Base-by-base conservation (phyloP, 2,113 vertebrate genomes). In the Choloepus hoffmanni region DNA sequence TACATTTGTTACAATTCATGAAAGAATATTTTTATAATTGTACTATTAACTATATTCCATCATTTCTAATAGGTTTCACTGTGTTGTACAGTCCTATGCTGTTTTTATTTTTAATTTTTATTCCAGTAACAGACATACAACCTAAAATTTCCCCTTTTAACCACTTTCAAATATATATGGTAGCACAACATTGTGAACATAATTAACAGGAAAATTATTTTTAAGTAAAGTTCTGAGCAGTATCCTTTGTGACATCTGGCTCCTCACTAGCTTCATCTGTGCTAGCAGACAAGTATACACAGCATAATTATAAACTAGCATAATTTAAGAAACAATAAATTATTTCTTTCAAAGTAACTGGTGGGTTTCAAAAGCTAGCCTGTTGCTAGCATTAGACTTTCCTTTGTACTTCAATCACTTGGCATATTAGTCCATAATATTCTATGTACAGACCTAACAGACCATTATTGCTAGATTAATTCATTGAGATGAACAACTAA, bases 381-480 rank as follows among this genome's bases (percentile, higher is more conserved):
- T 89, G 21, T 63, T 94, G 77, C 53, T 84, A 65, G 87, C 45
- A 45, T 60, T 84, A 36, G 55, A 76, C 85, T 74, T 87, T 62
- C 30, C 83, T 93, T 92, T 91, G 92, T 85, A 70, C 95, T 95
- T 96, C 55, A 91, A 85, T 96, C 92, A 89, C 96, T 81, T 96
- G 97, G 83, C 0, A 24, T 93, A 97, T 98, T 90, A 89, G 33
- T 95, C 93, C 70, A 95, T 97, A 97, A 97, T 98, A 97, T 82
- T 97, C 93, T 92, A 96, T 97, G 98, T 97, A 78, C 77, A 96
- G 87, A 97, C 73, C 96, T 95, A 96, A 72, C 43, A 97, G 94
- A 45, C 98, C 76, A 87, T 97, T 98, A 96, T 98, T 74, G 84
- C 93, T 98, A 93, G 94, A 97, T 97, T 98, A 98, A 98, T 98